Base-by-base conservation (phyloP, 2,113 vertebrate species). In the Telmatochromis bifrenatus region DNA sequence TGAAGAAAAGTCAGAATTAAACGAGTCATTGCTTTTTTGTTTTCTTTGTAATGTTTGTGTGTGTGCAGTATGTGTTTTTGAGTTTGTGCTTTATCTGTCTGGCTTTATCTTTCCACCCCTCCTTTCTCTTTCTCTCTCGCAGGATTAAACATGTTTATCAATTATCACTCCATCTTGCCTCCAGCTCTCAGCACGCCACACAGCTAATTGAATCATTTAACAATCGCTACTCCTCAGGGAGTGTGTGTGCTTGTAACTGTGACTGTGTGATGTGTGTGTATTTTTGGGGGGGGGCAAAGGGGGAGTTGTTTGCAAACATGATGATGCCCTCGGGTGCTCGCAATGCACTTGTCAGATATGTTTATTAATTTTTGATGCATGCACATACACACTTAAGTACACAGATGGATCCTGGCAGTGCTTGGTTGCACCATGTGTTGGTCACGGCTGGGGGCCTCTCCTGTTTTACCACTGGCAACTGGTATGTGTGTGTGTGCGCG, bases 141-240 rank as follows among this genome's bases (percentile, higher is more conserved):
- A 81, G 96, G 93, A 95, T 96, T 96, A 96, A 95, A 96, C 96
- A 95, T 96, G 95, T 96, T 97, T 96, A 96, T 97, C 96, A 97
- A 96, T 96, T 96, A 96, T 97, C 95, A 85, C 93, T 95, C 92
- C 95, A 96, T 97, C 97, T 94, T 97, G 97, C 97, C 97, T 91
- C 94, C 95, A 97, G 97, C 97, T 97, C 97, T 97, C 97, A 94
- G 95, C 96, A 97, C 95, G 97, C 97, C 94, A 97, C 97, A 97
- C 97, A 97, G 97, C 97, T 99, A 99, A 99, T 98, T 99, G 97
- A 98, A 98, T 98, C 97, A 97, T 98, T 98, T 97, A 98, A 98
- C 98, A 97, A 98, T 98, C 97, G 97, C 96, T 97, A 96, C 97
- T 98, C 97, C 97, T 97, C 96, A 95, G 97, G 97, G 94, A 95